Evolutionary conservation across 2,113 vertebrate genomes (phyloP), one percentile per base, ranked within the genome.

Genomic region (Electrona antarctica): DNA sequence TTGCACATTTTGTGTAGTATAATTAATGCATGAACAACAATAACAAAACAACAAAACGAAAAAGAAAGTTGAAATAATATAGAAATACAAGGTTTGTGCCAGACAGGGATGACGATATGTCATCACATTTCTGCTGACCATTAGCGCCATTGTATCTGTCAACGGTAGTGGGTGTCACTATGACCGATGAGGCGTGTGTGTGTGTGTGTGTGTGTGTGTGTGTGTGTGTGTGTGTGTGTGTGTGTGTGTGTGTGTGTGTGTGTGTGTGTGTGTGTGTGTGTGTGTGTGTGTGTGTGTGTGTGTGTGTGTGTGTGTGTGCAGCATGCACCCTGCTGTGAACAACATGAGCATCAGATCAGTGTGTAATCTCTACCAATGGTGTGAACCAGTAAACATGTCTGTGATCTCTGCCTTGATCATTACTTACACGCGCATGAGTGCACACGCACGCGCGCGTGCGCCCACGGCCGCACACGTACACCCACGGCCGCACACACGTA

Each of bases 131-230:
- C 48, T 6, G 21, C 76, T 89, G 90, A 89, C 21, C 21, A 21
- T 91, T 83, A 85, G 77, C 76, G 85, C 84, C 86, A 85, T 79
- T 83, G 85, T 85, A 79, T 90, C 86, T 88, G 90, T 90, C 87
- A 83, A 87, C 73, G 83, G 76, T 60, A 52, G 81, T 87, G 71
- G 67, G 72, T 84, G 82, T 91, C 86, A 86, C 50, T 3, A 56
- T 83, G 82, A 90, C 90, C 84, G 67, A 88, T 90, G 73, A 56
- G 71, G 61, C 82, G 73, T 80, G 74, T 74, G 57, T 33, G 63
- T 66, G 28, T 59, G 5, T 28, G 56, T 59, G 5, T 59, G 57
- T 28, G 57, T 59, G 57, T 59, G 57, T 46, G 65, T 67, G 65
- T 71, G 64, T 71, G 12, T 73, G 15, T 57, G 12, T 55, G 67